Percentiles rank a stretch among this genome's conserved stretches.
These are phyloP conservation scores for Corydoras sp. DNA, from an alignment of 2,113 vertebrate genomes.

Conservation along the genomic window DNA sequence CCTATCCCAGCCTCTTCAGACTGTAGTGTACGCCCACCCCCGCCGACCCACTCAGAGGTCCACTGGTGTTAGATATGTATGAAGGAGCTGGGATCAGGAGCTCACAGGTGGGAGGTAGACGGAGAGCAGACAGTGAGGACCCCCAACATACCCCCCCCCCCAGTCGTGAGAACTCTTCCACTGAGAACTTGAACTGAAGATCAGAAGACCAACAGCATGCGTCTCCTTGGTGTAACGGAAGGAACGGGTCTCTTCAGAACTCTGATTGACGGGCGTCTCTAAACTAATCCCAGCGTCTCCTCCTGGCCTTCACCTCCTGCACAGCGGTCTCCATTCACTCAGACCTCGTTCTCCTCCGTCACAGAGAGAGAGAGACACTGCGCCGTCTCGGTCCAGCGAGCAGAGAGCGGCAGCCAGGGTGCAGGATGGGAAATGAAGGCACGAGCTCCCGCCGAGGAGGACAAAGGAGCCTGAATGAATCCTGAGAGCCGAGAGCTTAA, in stretches of 20 bases:
- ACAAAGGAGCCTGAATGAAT: slow-evolving; percentile 22
- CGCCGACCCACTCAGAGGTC: no score
- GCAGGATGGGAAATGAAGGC: slow-evolving; percentile 37
- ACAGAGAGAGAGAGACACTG: slow-evolving; percentile 37
- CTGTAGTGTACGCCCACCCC: no score
- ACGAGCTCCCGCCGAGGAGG: slow-evolving; percentile 17
- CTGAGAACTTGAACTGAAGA: no score
- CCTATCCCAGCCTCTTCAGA: no score
- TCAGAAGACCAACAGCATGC: background rate
- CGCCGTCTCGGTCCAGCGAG: slow-evolving; percentile 24
- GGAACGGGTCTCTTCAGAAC: background rate
- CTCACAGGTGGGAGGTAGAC: slow-evolving; percentile 37
- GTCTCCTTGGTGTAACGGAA: background rate
- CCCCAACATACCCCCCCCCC: background rate
- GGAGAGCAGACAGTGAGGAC: slow-evolving; percentile 1
- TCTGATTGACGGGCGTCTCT: slow-evolving; percentile 17
- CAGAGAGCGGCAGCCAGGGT: slow-evolving; percentile 15
- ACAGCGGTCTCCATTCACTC: slow-evolving; percentile 9
- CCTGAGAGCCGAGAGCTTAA: background rate
- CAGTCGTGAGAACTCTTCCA: no score
- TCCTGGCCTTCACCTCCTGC: background rate
- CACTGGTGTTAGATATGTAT: slow-evolving; percentile 12
- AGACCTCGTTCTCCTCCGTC: slow-evolving; percentile 1
- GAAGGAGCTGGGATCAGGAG: background rate
- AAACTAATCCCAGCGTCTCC: slow-evolving; percentile 18